A percentile compares a stretch with the other conserved stretches of the same genome.
Evolutionary conservation across 2,113 vertebrate genomes (phyloP).

Genomic region (Willisornis vidua): DNA sequence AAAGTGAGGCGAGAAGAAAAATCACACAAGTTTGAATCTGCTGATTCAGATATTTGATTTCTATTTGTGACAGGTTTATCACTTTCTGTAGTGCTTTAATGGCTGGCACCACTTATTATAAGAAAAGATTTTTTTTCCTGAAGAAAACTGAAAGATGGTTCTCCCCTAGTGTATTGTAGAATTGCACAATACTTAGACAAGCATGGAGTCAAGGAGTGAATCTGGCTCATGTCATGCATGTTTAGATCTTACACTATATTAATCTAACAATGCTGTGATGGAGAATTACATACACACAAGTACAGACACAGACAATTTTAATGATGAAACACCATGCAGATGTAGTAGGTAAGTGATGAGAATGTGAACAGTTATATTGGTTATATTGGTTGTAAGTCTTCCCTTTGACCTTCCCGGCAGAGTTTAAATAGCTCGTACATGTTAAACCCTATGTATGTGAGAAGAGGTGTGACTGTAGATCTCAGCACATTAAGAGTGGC

Average conservation of each 20-base stretch:
- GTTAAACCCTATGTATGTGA: background rate
- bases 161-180: background rate
- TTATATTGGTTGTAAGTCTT: background rate
- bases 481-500: background rate
- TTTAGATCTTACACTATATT: background rate
- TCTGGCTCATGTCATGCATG: background rate
- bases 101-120: background rate
- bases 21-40: background rate
- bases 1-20: conserved; percentile 10
- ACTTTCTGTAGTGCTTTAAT: background rate
- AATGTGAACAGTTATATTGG: background rate
- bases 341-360: background rate
- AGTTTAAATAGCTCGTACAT: background rate
- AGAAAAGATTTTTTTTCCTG: background rate
- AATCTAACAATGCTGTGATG: background rate
- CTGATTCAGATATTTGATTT: background rate
- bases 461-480: background rate
- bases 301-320: background rate
- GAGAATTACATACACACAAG: background rate
- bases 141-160: background rate
- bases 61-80: background rate
- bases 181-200: background rate
- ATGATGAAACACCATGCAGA: background rate
- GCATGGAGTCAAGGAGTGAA: background rate
- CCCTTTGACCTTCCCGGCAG: background rate